These are phyloP conservation scores for Poecile atricapillus DNA, from an alignment of 2,113 vertebrate species.

Conservation along the genomic window DNA sequence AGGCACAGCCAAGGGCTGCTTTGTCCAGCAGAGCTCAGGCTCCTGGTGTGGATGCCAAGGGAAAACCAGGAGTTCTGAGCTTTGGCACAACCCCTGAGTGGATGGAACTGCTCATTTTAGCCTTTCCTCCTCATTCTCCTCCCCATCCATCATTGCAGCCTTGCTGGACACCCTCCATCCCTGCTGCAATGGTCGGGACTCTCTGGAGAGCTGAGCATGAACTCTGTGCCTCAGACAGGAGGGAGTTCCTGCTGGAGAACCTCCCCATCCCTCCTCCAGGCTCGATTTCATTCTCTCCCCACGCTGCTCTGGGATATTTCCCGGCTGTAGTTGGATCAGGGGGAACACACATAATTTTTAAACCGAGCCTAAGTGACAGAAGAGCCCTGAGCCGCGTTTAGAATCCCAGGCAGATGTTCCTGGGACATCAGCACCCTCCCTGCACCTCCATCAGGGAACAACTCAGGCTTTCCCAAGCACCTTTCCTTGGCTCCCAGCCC, in stretches of 20 bases:
- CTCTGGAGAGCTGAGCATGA: neutral
- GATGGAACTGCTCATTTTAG: neutral
- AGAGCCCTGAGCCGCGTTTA: neutral
- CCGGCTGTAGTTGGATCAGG: neutral
- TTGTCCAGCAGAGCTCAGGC: neutral
- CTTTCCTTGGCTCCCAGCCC: neutral
- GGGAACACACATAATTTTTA: neutral
- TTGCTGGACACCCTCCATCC: neutral
- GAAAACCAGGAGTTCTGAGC: neutral
- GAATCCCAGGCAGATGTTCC: neutral
- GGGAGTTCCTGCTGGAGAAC: neutral
- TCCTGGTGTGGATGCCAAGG: rapidly evolving
- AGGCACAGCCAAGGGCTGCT: neutral
- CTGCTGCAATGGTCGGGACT: neutral
- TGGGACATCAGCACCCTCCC: neutral
- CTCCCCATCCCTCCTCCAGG: neutral
- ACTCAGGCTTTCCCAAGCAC: neutral
- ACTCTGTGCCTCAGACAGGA: neutral
- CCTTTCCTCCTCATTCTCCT: neutral
- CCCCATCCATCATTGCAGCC: neutral
- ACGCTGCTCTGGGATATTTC: neutral
- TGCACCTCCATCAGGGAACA: neutral
- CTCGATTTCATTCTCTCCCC: neutral
- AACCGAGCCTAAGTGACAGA: neutral
- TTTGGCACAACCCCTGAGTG: neutral